Percentiles rank a stretch among this genome's conserved stretches.
These are phyloP conservation scores for Trialeurodes vaporariorum DNA, from an alignment of 1,140 invertebrate species.

Conservation along the genomic window DNA sequence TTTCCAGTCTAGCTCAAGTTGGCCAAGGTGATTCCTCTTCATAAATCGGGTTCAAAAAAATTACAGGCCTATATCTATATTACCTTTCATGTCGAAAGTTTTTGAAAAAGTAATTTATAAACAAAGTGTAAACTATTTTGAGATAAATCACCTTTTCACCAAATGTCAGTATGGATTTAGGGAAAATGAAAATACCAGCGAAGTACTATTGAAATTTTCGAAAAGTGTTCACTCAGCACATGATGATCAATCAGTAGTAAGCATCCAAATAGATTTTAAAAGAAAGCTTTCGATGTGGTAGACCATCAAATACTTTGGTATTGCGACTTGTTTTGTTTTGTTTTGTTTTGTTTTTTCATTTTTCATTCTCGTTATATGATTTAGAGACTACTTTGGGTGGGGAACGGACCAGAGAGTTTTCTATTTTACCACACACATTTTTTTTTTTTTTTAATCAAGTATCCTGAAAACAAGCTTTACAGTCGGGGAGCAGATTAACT, in stretches of 20 bases:
- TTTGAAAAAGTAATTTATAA: background rate
- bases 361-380: too few species aligned
- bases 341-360: too few species aligned
- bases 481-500: too few species aligned
- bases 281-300: background rate
- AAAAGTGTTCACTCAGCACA: background rate
- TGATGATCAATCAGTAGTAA: background rate
- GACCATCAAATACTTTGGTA: background rate
- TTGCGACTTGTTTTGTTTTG: too few species aligned
- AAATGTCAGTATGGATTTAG: background rate
- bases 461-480: too few species aligned
- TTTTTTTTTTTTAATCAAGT: too few species aligned
- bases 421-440: too few species aligned
- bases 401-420: too few species aligned
- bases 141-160: background rate
- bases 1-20: background rate
- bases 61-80: background rate
- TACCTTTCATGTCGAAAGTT: background rate
- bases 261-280: background rate
- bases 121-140: background rate
- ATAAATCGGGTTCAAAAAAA: background rate
- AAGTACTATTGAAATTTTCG: background rate
- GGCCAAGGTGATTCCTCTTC: background rate
- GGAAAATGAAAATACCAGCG: background rate
- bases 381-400: too few species aligned